Evolutionary conservation across 2,888 invertebrate species (phyloP).

Genomic region (Noctua janthina): DNA sequence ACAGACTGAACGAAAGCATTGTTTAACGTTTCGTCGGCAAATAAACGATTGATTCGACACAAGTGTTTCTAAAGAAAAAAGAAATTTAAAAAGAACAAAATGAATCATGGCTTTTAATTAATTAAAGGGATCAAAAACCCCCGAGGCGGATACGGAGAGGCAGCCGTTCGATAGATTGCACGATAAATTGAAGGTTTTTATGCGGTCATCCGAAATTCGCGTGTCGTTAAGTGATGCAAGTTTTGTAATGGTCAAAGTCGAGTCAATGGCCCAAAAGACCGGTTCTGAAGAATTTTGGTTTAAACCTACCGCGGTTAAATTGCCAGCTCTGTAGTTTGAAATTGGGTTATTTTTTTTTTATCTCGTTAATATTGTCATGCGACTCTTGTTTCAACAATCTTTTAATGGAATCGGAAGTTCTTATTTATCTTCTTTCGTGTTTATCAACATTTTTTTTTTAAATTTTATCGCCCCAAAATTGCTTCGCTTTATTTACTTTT

Average conservation of each 20-base stretch:
- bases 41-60: constrained; percentile 24
- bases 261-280: constrained; percentile 82
- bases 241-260: constrained; percentile 81
- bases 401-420: constrained; percentile 34
- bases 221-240: constrained; percentile 82
- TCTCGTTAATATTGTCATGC: constrained; percentile 51
- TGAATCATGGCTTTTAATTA: constrained; percentile 65
- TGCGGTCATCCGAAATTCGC: constrained; percentile 74
- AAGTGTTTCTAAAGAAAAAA: constrained; percentile 33
- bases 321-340: constrained; percentile 48
- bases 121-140: constrained; percentile 72
- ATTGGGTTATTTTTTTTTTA: constrained; percentile 60
- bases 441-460: neutral
- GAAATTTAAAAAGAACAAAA: constrained; percentile 43
- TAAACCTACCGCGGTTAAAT: constrained; percentile 70
- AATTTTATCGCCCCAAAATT: neutral
- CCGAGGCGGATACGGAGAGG: constrained; percentile 65
- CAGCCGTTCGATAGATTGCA: constrained; percentile 76
- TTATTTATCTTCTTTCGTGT: constrained; percentile 30
- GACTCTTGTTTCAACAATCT: constrained; percentile 39
- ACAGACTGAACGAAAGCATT: constrained; percentile 7
- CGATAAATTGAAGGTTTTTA: constrained; percentile 76
- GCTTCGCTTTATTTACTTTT: constrained; percentile 16
- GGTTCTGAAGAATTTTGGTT: constrained; percentile 75
- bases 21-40: constrained; percentile 12